A percentile compares a stretch with the other conserved stretches of the same genome.
phyloP scores from a whole-genome alignment of 2,113 vertebrate species.

The Strix aluco region DNA sequence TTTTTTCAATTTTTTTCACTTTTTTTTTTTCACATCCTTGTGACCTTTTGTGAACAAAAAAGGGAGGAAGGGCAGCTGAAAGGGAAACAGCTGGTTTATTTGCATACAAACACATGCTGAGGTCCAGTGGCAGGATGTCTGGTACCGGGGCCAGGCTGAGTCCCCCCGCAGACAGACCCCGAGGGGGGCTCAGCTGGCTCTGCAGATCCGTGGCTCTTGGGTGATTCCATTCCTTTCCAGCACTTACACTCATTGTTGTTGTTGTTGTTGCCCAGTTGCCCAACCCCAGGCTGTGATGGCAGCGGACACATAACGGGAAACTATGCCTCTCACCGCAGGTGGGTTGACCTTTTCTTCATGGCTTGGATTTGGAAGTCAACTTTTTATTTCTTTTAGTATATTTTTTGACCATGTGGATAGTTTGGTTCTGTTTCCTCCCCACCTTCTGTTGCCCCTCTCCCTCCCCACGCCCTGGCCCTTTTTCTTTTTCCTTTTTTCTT shows the following conservation, averaged over 20 bases:
- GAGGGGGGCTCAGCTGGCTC: background rate
- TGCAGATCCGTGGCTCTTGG: background rate
- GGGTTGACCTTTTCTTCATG: slow-evolving; percentile 35
- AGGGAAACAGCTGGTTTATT: background rate
- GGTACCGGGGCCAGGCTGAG: background rate
- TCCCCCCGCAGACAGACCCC: background rate
- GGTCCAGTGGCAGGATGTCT: background rate
- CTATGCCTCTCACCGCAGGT: slow-evolving; percentile 99
- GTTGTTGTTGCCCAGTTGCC: slow-evolving; percentile 85
- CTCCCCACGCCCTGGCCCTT: slow-evolving; percentile 25
- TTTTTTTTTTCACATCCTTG: background rate
- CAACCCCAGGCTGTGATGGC: slow-evolving; percentile 97
- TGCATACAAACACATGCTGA: too few species aligned
- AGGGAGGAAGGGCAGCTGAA: background rate
- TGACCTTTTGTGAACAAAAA: background rate
- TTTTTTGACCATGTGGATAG: slow-evolving; percentile 50
- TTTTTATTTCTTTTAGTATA: background rate
- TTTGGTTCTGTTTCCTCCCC: slow-evolving; percentile 70
- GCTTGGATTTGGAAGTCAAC: slow-evolving; percentile 15
- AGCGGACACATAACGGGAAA: slow-evolving; percentile 99
- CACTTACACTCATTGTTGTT: slow-evolving; percentile 1
- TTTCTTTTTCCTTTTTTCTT: background rate
- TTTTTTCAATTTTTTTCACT: background rate
- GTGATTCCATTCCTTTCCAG: background rate
- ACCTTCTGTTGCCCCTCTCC: slow-evolving; percentile 57